Evolutionary conservation across 2,888 invertebrate genomes (phyloP), one percentile per base, ranked within the genome.

Genomic region (Seladonia tumulorum): DNA sequence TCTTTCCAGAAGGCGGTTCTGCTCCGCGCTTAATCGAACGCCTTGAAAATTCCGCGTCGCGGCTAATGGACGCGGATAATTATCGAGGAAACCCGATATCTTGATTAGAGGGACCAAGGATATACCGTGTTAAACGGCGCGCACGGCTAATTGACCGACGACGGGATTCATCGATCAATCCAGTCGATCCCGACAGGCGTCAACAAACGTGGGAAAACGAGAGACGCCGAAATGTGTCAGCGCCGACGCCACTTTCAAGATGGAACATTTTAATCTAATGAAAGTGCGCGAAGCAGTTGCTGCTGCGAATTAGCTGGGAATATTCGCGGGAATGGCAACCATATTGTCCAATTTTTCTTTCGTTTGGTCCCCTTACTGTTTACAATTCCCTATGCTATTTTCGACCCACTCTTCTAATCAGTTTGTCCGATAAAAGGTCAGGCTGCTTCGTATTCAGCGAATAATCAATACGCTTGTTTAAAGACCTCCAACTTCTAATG

Each of bases 121-220:
- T 82, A 25, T 75, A 82, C 80, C 63, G 81, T 78, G 80, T 85
- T 85, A 82, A 80, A 49, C 79, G 77, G 63, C 29, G 68, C n/a
- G 68, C 25, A 22, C 79, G 35, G 86, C 76, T 82, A 83, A 86
- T 86, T 77, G 85, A 81, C 81, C 49, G 39, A 47, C 76, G 77
- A 72, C 35, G 70, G 57, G 82, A 85, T 86, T 76, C 79, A 86
- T 85, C 85, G 85, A 87, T 87, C 86, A 82, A 74, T 71, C 75
- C 83, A 10, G 42, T 73, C 71, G 74, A 78, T 81, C 77, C 81
- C 71, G 88, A 87, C 90, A 86, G 88, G 88, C 66, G 79, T 87
- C 86, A 90, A 91, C 88, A 89, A 77, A 79, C 77, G 76, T 75
- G 83, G 42, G 80, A 85, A 81, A 76, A 49, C 74, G 77, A 76